Conservation (phyloP, 1,140 invertebrate species). For the Drosophila lini region DNA sequence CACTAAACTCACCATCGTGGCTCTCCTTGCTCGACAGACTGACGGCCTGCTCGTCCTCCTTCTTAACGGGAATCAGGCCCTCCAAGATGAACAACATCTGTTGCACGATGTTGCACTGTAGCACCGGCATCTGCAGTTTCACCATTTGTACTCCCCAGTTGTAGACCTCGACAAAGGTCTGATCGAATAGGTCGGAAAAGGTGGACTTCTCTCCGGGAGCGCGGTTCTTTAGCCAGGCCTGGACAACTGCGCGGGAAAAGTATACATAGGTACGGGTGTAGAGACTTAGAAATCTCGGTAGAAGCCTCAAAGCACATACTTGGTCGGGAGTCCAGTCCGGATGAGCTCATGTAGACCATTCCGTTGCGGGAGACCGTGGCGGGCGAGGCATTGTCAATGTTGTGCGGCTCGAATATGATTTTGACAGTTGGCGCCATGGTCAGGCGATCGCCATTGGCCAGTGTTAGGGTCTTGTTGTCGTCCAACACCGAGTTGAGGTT, state of each 20-base stretch:
- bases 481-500: conserved; percentile 98
- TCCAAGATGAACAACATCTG: conserved; percentile 93
- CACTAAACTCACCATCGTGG: conserved; percentile 69
- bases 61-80: conserved; percentile 91
- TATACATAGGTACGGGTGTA: neutral
- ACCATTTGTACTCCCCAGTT: conserved; percentile 94
- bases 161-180: conserved; percentile 91
- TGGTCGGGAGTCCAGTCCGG: conserved; percentile 95
- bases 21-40: conserved; percentile 83
- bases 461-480: conserved; percentile 96
- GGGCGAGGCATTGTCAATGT: conserved; percentile 98
- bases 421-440: conserved; percentile 96
- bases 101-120: conserved; percentile 95
- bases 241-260: conserved; percentile 83
- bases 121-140: conserved; percentile 92
- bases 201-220: conserved; percentile 90
- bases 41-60: conserved; percentile 86
- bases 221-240: conserved; percentile 93
- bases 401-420: conserved; percentile 98
- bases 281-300: neutral
- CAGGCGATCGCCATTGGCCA: conserved; percentile 97
- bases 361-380: conserved; percentile 98
- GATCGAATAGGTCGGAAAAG: conserved; percentile 91
- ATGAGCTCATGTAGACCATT: conserved; percentile 99
- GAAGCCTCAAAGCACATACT: conserved; percentile 72